These are phyloP conservation scores for Heteropelma amictum DNA, from an alignment of 2,888 invertebrate species.

Conservation along the genomic window DNA sequence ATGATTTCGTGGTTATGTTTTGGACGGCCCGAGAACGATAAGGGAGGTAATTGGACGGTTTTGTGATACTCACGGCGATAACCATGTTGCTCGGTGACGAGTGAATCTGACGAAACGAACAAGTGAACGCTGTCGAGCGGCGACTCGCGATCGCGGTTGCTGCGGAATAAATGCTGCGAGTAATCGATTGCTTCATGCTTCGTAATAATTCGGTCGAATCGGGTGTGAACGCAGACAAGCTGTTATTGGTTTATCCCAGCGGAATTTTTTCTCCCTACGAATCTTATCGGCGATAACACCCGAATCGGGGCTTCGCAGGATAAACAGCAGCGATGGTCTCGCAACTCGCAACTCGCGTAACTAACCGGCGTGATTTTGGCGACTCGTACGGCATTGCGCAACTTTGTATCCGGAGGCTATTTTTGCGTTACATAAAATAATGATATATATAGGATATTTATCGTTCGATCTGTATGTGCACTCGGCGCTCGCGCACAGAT, in stretches of 20 bases:
- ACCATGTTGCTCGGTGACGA: constrained; percentile 71
- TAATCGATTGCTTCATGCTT: constrained; percentile 68
- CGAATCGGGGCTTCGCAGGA: neutral
- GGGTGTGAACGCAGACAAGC: constrained; percentile 46
- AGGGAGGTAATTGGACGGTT: neutral
- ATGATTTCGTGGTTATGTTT: neutral
- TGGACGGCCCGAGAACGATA: neutral
- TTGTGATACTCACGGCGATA: constrained; percentile 73
- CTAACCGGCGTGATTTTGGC: constrained; percentile 27
- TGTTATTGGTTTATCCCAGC: constrained; percentile 10
- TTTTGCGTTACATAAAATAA: constrained; percentile 54
- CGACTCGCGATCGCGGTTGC: constrained; percentile 56
- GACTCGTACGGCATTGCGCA: constrained; percentile 48
- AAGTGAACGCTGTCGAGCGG: constrained; percentile 58
- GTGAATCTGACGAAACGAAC: constrained; percentile 65
- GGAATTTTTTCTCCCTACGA: neutral
- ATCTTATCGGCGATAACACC: neutral
- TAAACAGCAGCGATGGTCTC: no score
- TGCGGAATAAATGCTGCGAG: constrained; percentile 62
- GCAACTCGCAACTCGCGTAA: neutral
- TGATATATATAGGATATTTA: constrained; percentile 30
- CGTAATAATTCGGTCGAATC: constrained; percentile 51
- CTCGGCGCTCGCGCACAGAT: no score
- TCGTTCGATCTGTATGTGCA: constrained; percentile 5
- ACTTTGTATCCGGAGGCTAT: constrained; percentile 29